These are phyloP conservation scores for Dascyllus trimaculatus DNA, from an alignment of 2,113 vertebrate genomes.

Conservation along the genomic window DNA sequence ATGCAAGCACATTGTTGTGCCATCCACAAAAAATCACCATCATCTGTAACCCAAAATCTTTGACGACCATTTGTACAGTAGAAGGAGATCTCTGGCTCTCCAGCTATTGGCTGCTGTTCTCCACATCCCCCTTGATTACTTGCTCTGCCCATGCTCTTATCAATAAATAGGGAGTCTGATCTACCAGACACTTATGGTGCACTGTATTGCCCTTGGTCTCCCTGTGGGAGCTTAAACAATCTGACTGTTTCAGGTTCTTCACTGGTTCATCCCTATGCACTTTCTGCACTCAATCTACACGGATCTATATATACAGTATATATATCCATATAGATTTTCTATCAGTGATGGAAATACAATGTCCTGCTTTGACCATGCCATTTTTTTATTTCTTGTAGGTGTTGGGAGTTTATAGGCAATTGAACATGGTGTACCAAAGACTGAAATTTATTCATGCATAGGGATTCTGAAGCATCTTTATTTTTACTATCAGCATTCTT, in stretches of 20 bases:
- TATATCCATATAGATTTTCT: no score
- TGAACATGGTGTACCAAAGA: conserved; percentile 20
- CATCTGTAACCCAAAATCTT: conserved; percentile 53
- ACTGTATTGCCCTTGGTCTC: conserved; percentile 15
- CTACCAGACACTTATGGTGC: conserved; percentile 51
- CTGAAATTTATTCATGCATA: neutral
- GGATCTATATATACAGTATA: neutral
- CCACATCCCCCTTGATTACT: conserved; percentile 22
- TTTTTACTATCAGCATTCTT: conserved; percentile 1
- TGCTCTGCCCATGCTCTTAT: conserved; percentile 40
- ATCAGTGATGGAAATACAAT: neutral
- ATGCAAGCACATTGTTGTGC: neutral
- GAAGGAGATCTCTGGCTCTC: conserved; percentile 45
- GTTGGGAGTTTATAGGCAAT: conserved; percentile 8
- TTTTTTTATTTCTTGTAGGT: neutral
- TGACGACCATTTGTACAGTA: conserved; percentile 37
- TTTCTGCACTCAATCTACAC: neutral
- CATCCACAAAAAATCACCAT: conserved; percentile 54
- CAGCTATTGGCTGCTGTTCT: conserved; percentile 44
- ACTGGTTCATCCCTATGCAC: neutral
- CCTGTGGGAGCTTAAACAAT: conserved; percentile 53
- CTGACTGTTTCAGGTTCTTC: conserved; percentile 26
- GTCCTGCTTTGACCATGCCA: conserved; percentile 8
- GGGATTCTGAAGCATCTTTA: neutral
- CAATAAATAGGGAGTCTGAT: conserved; percentile 49